Percentiles rank a stretch among this genome's conserved stretches.
phyloP scores from a whole-genome alignment of 2,113 vertebrate genomes.

The Azemiops feae region DNA sequence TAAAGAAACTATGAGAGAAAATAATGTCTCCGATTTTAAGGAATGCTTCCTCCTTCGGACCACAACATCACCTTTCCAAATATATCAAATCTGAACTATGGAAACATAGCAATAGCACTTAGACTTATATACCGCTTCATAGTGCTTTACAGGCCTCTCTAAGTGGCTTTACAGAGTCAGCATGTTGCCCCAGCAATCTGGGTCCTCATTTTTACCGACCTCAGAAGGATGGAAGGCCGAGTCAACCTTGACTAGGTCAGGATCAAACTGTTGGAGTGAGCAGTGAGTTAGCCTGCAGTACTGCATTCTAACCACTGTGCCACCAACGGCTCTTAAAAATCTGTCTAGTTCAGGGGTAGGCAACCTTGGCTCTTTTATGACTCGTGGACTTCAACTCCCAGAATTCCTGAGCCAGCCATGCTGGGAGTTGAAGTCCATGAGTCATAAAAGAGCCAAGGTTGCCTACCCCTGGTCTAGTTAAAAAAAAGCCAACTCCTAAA shows the following conservation, averaged over 20 bases:
- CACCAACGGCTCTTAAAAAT: not conserved
- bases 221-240: not conserved
- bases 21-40: too few species aligned
- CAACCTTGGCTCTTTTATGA: too few species aligned
- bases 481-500: not conserved
- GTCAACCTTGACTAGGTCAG: not conserved
- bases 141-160: not conserved
- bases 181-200: not conserved
- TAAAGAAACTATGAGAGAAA: too few species aligned
- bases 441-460: too few species aligned
- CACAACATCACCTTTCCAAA: too few species aligned
- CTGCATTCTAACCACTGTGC: not conserved
- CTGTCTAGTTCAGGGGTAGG: too few species aligned
- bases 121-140: not conserved
- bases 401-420: too few species aligned
- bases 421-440: too few species aligned
- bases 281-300: not conserved
- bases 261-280: not conserved
- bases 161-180: not conserved
- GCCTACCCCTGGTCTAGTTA: too few species aligned
- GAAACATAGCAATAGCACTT: not conserved
- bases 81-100: not conserved
- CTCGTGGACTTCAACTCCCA: too few species aligned
- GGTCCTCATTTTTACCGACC: not conserved
- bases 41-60: too few species aligned